Evolutionary conservation across 2,113 vertebrate species (phyloP), one percentile per base, ranked within the genome.

Genomic region (Dipodomys ordii): DNA sequence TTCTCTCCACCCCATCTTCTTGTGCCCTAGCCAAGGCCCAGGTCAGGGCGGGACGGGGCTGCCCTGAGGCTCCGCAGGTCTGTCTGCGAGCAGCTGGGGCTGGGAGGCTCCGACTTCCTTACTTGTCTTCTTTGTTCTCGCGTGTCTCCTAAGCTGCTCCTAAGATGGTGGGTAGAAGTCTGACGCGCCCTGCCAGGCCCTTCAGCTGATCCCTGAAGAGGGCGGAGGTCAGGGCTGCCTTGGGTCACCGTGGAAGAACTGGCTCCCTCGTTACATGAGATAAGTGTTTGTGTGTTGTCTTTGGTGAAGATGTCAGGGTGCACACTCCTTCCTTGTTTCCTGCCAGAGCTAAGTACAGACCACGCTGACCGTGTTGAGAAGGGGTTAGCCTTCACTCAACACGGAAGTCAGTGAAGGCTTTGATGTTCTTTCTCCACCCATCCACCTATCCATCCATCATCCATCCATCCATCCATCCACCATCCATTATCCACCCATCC

Each of bases 31-130:
- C 32, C 28, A 88, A 87, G 67, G 39, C 83, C 2, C 18, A 35
- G 8, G 46, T 18, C 53, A 87, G 9, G 35, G 87, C 53, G 53
- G n/a, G 16, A 94, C 85, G 77, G 88, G 1, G 5, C 0, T 93
- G 74, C 78, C 92, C 44, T 68, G 19, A 57, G 92, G 44, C 10
- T 74, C 62, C 94, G 96, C 92, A 96, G 72, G 39, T 80, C 73
- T 20, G 2, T 25, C 68, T 19, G 6, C 77, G 30, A 67, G 87
- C 65, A 46, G 88, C 44, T 57, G 60, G 83, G 39, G 25, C 82
- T 15, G 20, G 57, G 69, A 84, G 73, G 57, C 49, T 82, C 65
- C 35, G 46, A 32, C 20, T 64, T 84, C 67, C 69, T 32, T 3
- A 28, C 22, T 53, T 60, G 6, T 87, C 91, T 90, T 79, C 95